phyloP scores from a whole-genome alignment of 2,113 vertebrate genomes.

The Gnathonemus longibarbis region DNA sequence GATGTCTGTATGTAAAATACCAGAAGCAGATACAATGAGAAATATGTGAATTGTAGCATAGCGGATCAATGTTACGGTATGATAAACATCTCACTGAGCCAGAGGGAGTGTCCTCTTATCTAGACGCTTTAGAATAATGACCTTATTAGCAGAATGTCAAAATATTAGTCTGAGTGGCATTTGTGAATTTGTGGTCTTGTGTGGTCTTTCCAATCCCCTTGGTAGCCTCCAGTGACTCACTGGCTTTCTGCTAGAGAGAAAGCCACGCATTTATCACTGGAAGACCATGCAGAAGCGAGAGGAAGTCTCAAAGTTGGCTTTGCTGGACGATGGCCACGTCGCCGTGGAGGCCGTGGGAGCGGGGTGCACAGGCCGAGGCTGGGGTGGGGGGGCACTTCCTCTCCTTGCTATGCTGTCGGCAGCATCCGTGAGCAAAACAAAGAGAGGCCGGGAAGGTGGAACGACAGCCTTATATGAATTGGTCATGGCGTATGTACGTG shows the following conservation, averaged over 20 bases:
- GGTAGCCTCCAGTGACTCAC: background rate
- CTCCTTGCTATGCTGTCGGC: background rate
- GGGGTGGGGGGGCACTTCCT: background rate
- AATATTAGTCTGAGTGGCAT: background rate
- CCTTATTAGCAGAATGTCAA: background rate
- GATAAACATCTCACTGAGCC: background rate
- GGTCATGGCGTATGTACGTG: background rate
- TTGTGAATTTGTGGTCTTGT: background rate
- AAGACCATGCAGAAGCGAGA: background rate
- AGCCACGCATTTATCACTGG: background rate
- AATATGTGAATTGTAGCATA: background rate
- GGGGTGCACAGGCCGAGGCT: background rate
- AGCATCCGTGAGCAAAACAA: background rate
- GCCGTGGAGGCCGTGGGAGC: background rate
- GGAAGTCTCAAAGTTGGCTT: background rate
- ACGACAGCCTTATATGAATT: background rate
- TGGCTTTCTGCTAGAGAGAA: background rate
- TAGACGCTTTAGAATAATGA: background rate
- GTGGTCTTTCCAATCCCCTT: background rate
- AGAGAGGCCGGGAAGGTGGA: background rate
- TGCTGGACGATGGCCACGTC: background rate
- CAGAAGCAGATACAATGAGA: background rate
- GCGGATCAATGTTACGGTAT: background rate
- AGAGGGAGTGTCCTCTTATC: background rate
- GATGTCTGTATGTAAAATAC: background rate